A percentile compares a stretch with the other conserved stretches of the same genome.
Conservation (phyloP, 92 coral and sea anemone genomes). For the Bergia sp. region DNA sequence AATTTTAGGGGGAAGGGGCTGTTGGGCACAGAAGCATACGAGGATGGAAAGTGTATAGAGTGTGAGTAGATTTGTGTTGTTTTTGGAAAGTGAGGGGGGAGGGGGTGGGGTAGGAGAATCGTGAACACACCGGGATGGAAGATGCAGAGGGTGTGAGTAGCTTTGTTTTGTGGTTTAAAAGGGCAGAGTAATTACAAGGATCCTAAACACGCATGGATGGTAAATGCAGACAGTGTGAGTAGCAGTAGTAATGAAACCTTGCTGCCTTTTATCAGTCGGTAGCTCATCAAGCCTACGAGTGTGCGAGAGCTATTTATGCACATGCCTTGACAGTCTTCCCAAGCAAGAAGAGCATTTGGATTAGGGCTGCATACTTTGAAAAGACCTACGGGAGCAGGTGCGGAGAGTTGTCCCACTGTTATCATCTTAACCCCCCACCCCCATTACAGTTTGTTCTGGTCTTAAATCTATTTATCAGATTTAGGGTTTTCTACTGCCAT, state of each 20-base stretch:
- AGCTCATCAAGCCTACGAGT: slow-evolving; percentile 92
- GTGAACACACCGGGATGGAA: no score
- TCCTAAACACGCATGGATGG: neutral
- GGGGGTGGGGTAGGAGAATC: no score
- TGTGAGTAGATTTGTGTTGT: no score
- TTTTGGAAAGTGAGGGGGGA: no score
- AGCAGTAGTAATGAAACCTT: neutral
- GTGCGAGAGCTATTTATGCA: slow-evolving; percentile 98
- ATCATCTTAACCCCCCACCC: no score
- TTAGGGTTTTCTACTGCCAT: no score
- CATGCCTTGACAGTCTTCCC: slow-evolving; percentile 98
- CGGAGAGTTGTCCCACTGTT: no score
- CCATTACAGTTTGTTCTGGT: no score
- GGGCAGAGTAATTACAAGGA: neutral
- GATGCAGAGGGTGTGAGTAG: slow-evolving; percentile 39
- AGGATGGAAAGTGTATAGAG: no score
- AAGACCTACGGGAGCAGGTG: slow-evolving; percentile 97
- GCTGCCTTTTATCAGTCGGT: slow-evolving; percentile 65
- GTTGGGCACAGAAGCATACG: no score
- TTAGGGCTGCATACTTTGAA: slow-evolving; percentile 97
- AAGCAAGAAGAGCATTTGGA: slow-evolving; percentile 99
- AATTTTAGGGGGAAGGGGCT: no score
- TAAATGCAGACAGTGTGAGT: neutral
- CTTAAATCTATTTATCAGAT: no score
- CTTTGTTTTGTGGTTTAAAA: neutral